These are phyloP conservation scores for Heliconius congener DNA, from an alignment of 1,140 invertebrate genomes.

Conservation along the genomic window DNA sequence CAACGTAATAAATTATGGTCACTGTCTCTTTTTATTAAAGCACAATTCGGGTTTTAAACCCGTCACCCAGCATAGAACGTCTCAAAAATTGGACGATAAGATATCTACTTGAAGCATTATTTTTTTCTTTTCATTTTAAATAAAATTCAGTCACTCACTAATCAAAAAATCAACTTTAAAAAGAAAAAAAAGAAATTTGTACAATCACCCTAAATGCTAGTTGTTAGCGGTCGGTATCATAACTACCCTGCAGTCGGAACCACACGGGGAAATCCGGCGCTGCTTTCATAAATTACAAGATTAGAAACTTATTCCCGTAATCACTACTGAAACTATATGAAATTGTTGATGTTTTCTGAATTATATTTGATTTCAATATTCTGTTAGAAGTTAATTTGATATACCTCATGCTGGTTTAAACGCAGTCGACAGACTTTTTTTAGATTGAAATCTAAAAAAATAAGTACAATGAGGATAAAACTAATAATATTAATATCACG, in stretches of 20 bases:
- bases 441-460: too few relatives aligned
- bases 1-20: too few relatives aligned
- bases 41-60: too few relatives aligned
- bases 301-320: constrained; percentile 33
- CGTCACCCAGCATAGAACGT: too few relatives aligned
- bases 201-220: neutral
- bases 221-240: constrained; percentile 27
- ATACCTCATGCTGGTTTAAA: neutral
- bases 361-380: neutral
- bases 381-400: neutral
- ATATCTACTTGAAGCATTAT: too few relatives aligned
- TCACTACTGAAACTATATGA: constrained; percentile 10
- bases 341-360: constrained; percentile 17
- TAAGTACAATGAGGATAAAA: too few relatives aligned
- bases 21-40: too few relatives aligned
- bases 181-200: neutral
- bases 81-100: too few relatives aligned
- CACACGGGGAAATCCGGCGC: constrained; percentile 26
- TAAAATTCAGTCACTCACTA: neutral
- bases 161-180: neutral
- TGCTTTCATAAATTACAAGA: constrained; percentile 29
- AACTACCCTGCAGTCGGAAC: constrained; percentile 26
- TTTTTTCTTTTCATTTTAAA: neutral
- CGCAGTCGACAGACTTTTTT: too few relatives aligned
- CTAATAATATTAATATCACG: too few relatives aligned